Evolutionary conservation across 2,113 vertebrate genomes (phyloP), one percentile per base, ranked within the genome.

Genomic region (Poecilia latipinna): DNA sequence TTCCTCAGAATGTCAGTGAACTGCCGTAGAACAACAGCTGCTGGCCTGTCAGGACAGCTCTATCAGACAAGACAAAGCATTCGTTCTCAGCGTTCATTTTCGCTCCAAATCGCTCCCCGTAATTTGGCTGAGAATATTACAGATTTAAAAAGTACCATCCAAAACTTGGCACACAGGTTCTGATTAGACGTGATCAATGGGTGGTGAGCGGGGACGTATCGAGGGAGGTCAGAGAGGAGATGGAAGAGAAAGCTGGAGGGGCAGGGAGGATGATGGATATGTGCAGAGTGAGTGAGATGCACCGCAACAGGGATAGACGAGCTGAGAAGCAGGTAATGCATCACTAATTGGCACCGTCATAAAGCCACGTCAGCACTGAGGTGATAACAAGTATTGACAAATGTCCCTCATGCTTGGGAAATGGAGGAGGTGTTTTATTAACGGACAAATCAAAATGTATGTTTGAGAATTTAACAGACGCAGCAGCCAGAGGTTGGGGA

Each of bases 351-450:
- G 28, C 82, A 82, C 77, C 79, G 66, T 76, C 71, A 74, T 54
- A 33, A 80, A 83, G 79, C 75, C 77, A 68, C 82, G 78, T 89
- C 91, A 88, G 90, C 75, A 61, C 82, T 54, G 78, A 88, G 69
- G 80, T 65, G 64, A 82, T 61, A 75, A 44, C 68, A 32, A 31
- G 63, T 65, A 88, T 88, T 77, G 89, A 92, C 78, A 70, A 80
- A 82, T 68, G 75, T 75, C 73, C 75, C 57, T 39, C 11, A 54
- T 67, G 80, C 63, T 78, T 32, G 44, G 67, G 69, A 71, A 78
- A 44, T 60, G 22, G 48, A 57, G 86, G 79, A 85, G 77, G 64
- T 86, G 78, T 88, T 93, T 89, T 91, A 92, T 92, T 92, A 91
- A 90, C 81, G 84, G 70, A 61, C 70, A 84, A 77, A 89, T 85